These are phyloP conservation scores for Drosophila recens DNA, from an alignment of 2,888 invertebrate species.

Conservation along the genomic window DNA sequence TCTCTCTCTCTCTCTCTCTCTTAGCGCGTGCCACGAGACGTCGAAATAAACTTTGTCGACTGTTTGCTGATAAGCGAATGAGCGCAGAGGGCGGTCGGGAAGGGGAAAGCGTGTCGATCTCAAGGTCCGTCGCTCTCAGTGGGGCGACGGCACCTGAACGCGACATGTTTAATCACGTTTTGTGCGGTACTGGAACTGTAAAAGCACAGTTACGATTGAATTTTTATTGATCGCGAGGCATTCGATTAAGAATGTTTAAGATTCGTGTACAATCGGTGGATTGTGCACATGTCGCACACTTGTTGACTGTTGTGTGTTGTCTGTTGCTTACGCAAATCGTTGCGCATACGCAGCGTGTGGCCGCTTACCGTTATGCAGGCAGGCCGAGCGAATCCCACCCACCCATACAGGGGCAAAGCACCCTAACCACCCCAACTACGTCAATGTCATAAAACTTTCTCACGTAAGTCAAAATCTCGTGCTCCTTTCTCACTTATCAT, in stretches of 20 bases:
- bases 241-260: constrained; percentile 25
- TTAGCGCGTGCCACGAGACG: constrained; percentile 55
- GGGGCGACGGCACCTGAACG: constrained; percentile 55
- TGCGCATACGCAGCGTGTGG: constrained; percentile 55
- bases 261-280: constrained; percentile 38
- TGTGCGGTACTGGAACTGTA: constrained; percentile 7
- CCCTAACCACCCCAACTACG: constrained; percentile 42
- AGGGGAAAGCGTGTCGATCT: constrained; percentile 26
- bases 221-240: constrained; percentile 34
- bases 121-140: constrained; percentile 34
- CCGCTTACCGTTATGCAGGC: constrained; percentile 53
- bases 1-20: background rate
- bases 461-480: constrained; percentile 74
- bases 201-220: constrained; percentile 47
- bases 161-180: constrained; percentile 68
- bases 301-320: constrained; percentile 21
- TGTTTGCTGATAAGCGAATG: constrained; percentile 47
- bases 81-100: background rate
- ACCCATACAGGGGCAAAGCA: constrained; percentile 14
- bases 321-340: constrained; percentile 65
- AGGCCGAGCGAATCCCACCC: constrained; percentile 21
- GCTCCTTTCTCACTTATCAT: constrained; percentile 28
- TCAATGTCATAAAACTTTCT: constrained; percentile 75
- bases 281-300: constrained; percentile 46
- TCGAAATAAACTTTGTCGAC: constrained; percentile 19